Conservation (phyloP, 2,113 vertebrate genomes). For the Heloderma charlesbogerti region DNA sequence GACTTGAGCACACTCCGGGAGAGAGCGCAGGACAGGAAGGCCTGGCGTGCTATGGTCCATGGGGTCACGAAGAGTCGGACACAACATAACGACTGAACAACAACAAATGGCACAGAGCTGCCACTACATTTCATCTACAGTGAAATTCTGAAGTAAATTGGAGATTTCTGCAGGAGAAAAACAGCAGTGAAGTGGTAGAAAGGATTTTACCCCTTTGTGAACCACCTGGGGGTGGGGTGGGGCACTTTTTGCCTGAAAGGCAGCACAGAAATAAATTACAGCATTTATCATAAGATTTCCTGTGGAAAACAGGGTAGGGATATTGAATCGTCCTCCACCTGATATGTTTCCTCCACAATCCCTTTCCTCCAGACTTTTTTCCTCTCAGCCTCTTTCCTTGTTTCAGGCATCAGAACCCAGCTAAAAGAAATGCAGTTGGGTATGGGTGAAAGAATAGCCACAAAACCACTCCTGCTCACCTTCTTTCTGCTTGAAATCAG, state of each 20-base stretch:
- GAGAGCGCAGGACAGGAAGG: too few species aligned
- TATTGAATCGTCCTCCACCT: not conserved
- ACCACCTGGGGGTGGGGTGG: not conserved
- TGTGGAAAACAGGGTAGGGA: not conserved
- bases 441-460: not conserved
- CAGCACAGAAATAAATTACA: not conserved
- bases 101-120: not conserved
- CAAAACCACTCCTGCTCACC: not conserved
- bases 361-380: not conserved
- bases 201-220: not conserved
- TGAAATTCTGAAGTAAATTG: not conserved
- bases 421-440: not conserved
- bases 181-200: not conserved
- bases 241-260: not conserved
- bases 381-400: not conserved
- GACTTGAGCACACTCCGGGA: too few species aligned
- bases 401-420: not conserved
- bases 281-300: not conserved
- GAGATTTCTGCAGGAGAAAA: not conserved
- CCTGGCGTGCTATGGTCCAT: too few species aligned
- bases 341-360: not conserved
- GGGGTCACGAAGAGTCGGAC: too few species aligned
- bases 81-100: too few species aligned
- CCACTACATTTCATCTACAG: not conserved
- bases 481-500: not conserved